A percentile compares a stretch with the other conserved stretches of the same genome.
Conservation (phyloP, 2,888 invertebrate species). For the Philonicus albiceps region DNA sequence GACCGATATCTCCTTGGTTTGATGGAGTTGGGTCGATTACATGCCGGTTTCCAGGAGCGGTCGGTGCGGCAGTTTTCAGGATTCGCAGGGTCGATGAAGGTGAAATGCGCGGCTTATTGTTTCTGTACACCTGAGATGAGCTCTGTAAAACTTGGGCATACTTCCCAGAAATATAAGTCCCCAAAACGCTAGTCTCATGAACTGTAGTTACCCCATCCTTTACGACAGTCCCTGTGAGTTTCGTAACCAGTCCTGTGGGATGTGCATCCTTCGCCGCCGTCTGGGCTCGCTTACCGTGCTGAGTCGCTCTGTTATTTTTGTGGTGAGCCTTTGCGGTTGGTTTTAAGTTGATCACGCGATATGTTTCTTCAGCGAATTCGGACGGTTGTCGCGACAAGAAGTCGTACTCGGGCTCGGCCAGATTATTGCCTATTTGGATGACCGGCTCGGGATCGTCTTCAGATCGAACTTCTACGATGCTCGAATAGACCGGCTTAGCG, state of each 20-base stretch:
- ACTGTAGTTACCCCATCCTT: conserved; percentile 84
- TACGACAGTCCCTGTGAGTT: conserved; percentile 82
- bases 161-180: conserved; percentile 86
- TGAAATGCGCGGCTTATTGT: conserved; percentile 70
- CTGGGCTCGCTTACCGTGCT: conserved; percentile 58
- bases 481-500: conserved; percentile 62
- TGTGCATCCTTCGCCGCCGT: conserved; percentile 67
- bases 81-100: conserved; percentile 74
- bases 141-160: conserved; percentile 88
- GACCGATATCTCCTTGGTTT: conserved; percentile 67
- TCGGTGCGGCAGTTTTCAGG: conserved; percentile 78
- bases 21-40: conserved; percentile 71
- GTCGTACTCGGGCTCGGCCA: conserved; percentile 84
- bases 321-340: conserved; percentile 67
- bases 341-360: conserved; percentile 80
- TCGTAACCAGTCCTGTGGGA: conserved; percentile 83
- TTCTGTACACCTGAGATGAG: conserved; percentile 73
- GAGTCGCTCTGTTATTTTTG: conserved; percentile 52
- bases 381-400: conserved; percentile 85
- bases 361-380: conserved; percentile 85
- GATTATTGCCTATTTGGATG: conserved; percentile 73
- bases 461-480: conserved; percentile 68
- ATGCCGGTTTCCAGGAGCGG: conserved; percentile 16
- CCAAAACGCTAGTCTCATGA: conserved; percentile 88
- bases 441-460: conserved; percentile 64